phyloP scores from a whole-genome alignment of 2,797 vertebrate species.

The Calcarius lapponicus region DNA sequence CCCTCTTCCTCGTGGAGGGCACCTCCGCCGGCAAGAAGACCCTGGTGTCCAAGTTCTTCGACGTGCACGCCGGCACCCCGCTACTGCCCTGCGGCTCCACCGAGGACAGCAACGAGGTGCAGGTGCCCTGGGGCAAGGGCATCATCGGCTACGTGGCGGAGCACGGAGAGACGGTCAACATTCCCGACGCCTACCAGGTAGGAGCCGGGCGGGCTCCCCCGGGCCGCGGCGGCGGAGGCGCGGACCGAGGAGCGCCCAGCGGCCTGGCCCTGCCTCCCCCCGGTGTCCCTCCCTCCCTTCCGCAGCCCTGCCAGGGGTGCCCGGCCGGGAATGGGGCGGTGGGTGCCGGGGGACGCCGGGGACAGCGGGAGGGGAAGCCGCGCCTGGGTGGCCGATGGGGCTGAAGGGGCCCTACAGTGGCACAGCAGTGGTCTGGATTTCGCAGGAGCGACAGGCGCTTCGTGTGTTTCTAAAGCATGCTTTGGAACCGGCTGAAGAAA shows the following conservation, averaged over 20 bases:
- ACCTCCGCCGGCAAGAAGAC: constrained; percentile 90
- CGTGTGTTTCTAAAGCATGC: not conserved
- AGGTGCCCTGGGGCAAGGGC: constrained; percentile 98
- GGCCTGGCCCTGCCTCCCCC: not conserved
- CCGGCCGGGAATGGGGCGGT: not conserved
- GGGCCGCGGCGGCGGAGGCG: not conserved
- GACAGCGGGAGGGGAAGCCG: no score
- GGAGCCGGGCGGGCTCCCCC: not conserved
- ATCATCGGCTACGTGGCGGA: constrained; percentile 98
- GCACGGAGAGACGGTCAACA: constrained; percentile 96
- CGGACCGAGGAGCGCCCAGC: not conserved
- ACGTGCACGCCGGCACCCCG: constrained; percentile 94
- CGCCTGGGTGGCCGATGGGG: not conserved
- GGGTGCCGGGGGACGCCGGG: no score
- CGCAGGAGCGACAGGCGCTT: not conserved
- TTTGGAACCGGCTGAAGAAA: not conserved
- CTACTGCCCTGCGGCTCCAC: constrained; percentile 88
- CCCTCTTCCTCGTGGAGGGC: constrained; percentile 94
- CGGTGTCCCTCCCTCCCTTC: not conserved
- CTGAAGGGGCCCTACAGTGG: not conserved
- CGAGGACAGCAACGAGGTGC: constrained; percentile 91
- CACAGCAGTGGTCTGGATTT: not conserved
- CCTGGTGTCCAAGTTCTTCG: constrained; percentile 97
- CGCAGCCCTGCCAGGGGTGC: not conserved
- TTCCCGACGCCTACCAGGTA: constrained; percentile 98